These are phyloP conservation scores for Erpornis zantholeuca DNA, from an alignment of 2,113 vertebrate genomes.

Conservation along the genomic window DNA sequence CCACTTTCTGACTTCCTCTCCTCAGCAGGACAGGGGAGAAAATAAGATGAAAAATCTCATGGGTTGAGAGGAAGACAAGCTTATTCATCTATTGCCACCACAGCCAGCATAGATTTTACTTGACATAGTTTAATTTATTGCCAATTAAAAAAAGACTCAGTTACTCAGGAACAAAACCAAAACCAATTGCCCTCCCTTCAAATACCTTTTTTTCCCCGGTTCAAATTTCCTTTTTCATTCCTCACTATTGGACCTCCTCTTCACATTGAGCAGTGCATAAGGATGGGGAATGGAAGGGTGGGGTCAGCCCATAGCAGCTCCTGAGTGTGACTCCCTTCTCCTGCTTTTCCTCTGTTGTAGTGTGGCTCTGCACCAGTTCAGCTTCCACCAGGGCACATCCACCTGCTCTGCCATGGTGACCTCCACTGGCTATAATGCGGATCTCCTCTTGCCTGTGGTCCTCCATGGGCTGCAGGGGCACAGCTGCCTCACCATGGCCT, in stretches of 20 bases:
- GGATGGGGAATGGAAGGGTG: background rate
- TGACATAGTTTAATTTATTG: background rate
- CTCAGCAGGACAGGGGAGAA: accelerated
- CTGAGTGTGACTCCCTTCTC: background rate
- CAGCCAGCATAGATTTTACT: background rate
- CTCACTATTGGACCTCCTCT: background rate
- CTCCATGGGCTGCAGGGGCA: accelerated
- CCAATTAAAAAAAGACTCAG: background rate
- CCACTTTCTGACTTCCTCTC: background rate
- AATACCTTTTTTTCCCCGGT: background rate
- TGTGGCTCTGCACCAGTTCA: accelerated
- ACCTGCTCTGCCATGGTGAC: background rate
- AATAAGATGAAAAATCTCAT: background rate
- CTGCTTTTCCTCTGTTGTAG: background rate
- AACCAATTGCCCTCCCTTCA: background rate
- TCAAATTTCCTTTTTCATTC: background rate
- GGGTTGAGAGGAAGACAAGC: background rate
- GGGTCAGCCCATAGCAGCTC: background rate
- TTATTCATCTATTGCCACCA: background rate
- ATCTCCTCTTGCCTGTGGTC: background rate
- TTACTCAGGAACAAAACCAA: background rate
- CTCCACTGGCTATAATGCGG: accelerated
- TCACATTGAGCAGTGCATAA: background rate
- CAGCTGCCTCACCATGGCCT: background rate
- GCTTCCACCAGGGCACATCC: background rate